These are phyloP conservation scores for Fragum whitleyi DNA, from an alignment of 2,888 invertebrate genomes.

Conservation along the genomic window DNA sequence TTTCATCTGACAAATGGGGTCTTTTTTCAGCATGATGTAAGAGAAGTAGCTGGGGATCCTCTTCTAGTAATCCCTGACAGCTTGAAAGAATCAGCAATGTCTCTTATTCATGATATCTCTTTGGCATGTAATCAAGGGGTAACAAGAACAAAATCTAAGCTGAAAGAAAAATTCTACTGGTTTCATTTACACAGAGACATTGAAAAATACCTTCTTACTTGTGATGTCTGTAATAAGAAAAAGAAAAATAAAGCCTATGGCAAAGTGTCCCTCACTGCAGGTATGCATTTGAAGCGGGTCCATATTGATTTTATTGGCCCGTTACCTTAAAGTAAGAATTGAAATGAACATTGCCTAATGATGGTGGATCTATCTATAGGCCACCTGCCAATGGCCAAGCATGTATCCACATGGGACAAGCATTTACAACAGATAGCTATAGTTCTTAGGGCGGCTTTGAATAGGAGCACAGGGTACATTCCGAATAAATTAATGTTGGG, in stretches of 20 bases:
- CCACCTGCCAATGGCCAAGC: slow-evolving; percentile 22
- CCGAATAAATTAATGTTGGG: slow-evolving; percentile 27
- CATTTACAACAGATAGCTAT: slow-evolving; percentile 27
- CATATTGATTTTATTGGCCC: no score
- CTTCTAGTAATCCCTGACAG: slow-evolving; percentile 5
- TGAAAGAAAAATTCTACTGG: slow-evolving; percentile 43
- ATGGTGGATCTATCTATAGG: no score
- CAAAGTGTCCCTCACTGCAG: no score
- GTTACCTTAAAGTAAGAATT: slow-evolving; percentile 13
- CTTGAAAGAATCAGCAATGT: not conserved
- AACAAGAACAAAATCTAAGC: slow-evolving; percentile 22
- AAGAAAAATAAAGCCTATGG: slow-evolving; percentile 30
- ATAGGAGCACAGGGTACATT: slow-evolving; percentile 27
- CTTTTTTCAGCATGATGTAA: not conserved
- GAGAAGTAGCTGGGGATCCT: not conserved
- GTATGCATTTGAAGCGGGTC: no score
- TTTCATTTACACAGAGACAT: slow-evolving; percentile 18
- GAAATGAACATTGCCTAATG: slow-evolving; percentile 37
- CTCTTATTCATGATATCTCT: slow-evolving; percentile 24
- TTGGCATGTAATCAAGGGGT: slow-evolving; percentile 39
- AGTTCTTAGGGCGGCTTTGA: slow-evolving; percentile 14
- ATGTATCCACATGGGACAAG: no score
- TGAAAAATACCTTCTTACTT: slow-evolving; percentile 23
- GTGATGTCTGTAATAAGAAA: slow-evolving; percentile 29
- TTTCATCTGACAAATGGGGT: slow-evolving; percentile 6